These are phyloP conservation scores for Stenopsyche tienmushanensis DNA, from an alignment of 1,140 invertebrate genomes.

Conservation along the genomic window DNA sequence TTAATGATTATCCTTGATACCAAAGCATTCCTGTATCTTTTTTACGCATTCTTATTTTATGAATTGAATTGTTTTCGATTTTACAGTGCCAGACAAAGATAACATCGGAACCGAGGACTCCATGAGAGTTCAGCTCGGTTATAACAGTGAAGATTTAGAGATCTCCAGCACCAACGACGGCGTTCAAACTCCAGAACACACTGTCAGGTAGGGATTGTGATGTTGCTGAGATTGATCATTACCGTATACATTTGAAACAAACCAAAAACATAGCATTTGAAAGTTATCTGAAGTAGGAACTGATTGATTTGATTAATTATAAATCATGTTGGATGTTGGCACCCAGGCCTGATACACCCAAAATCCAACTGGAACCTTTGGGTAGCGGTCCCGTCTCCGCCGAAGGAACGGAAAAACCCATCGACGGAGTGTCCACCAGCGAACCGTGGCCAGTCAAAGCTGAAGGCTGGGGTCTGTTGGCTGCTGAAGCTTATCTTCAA, in stretches of 20 bases:
- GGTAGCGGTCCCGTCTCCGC: constrained; percentile 47
- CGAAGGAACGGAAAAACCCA: constrained; percentile 45
- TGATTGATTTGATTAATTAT: no score
- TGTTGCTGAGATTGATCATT: background rate
- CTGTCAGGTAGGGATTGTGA: constrained; percentile 46
- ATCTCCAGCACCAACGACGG: constrained; percentile 56
- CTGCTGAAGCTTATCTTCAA: constrained; percentile 49
- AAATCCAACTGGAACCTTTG: constrained; percentile 50
- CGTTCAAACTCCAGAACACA: constrained; percentile 54
- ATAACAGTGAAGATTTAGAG: constrained; percentile 54
- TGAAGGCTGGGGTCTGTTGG: constrained; percentile 42
- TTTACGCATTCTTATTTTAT: no score
- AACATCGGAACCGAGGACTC: constrained; percentile 44
- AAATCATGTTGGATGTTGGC: background rate
- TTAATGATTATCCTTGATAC: no score
- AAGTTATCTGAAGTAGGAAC: no score
- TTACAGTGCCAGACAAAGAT: constrained; percentile 48
- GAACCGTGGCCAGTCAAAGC: constrained; percentile 46
- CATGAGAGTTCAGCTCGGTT: constrained; percentile 51
- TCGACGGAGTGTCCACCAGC: constrained; percentile 50
- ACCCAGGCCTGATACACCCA: constrained; percentile 51
- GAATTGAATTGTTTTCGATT: no score
- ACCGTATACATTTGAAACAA: no score
- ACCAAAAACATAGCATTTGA: no score
- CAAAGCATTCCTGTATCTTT: no score